These are phyloP conservation scores for Odontomachus brunneus DNA, from an alignment of 1,140 invertebrate genomes.

Conservation along the genomic window DNA sequence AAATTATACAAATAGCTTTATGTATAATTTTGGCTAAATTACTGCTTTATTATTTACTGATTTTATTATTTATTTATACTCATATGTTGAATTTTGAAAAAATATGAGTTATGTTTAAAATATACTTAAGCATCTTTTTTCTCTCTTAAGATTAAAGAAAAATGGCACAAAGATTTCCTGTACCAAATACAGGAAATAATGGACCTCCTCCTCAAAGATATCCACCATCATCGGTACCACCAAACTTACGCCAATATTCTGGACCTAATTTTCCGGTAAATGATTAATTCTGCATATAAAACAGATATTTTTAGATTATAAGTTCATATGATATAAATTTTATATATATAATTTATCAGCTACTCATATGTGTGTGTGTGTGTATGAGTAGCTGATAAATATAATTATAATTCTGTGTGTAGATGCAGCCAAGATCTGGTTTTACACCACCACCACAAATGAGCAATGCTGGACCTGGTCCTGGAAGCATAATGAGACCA, in stretches of 20 bases:
- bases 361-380: constrained; percentile 32
- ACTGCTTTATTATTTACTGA: too few relatives aligned
- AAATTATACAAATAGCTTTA: too few relatives aligned
- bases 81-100: too few relatives aligned
- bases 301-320: constrained; percentile 67
- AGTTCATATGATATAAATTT: neutral
- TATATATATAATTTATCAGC: constrained; percentile 25
- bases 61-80: too few relatives aligned
- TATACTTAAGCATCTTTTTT: constrained; percentile 16
- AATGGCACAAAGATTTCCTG: constrained; percentile 89
- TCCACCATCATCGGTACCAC: constrained; percentile 86
- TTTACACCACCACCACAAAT: constrained; percentile 86
- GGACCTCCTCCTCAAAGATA: constrained; percentile 87
- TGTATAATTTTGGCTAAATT: too few relatives aligned
- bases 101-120: neutral
- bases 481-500: constrained; percentile 87
- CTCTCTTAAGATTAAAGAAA: constrained; percentile 45
- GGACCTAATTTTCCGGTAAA: constrained; percentile 88
- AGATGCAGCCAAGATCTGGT: constrained; percentile 85
- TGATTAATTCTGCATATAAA: constrained; percentile 67
- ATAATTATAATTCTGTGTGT: constrained; percentile 58
- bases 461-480: constrained; percentile 83
- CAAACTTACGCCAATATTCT: constrained; percentile 87
- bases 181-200: constrained; percentile 85
- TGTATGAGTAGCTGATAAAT: constrained; percentile 34